Percentiles rank a stretch among this genome's conserved stretches.
These are phyloP conservation scores for Lasioglossum leucozonium DNA, from an alignment of 2,888 invertebrate genomes.

Conservation along the genomic window DNA sequence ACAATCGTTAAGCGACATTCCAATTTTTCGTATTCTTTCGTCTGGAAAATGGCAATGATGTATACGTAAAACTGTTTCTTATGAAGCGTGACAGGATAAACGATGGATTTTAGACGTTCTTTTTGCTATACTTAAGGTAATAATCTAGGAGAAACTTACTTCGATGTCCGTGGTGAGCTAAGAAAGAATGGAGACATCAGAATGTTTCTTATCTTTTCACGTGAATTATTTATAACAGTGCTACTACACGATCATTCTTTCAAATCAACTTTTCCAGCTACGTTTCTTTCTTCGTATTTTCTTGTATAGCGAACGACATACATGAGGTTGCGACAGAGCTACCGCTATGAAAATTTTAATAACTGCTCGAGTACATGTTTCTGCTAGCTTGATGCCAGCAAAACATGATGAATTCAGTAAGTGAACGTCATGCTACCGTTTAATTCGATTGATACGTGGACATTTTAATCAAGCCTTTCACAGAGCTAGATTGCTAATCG, in stretches of 20 bases:
- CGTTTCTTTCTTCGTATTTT: not conserved
- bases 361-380: not conserved
- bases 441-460: not conserved
- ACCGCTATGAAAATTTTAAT: conserved; percentile 46
- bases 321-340: not conserved
- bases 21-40: conserved; percentile 16
- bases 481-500: not conserved
- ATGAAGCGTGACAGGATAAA: not conserved
- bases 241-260: not conserved
- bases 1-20: conserved; percentile 9
- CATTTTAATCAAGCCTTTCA: not conserved
- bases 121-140: not conserved
- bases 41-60: not conserved
- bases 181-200: conserved; percentile 44
- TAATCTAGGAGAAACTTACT: conserved; percentile 58
- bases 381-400: conserved; percentile 15
- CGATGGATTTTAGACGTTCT: not conserved
- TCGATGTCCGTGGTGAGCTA: conserved; percentile 67
- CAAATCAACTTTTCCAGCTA: not conserved
- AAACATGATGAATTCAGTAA: conserved; percentile 28
- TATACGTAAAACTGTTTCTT: conserved; percentile 1
- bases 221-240: not conserved
- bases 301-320: conserved; percentile 7
- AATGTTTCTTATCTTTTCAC: conserved; percentile 9
- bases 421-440: conserved; percentile 4